Percentiles rank a stretch among this genome's conserved stretches.
These are phyloP conservation scores for Labroides dimidiatus DNA, from an alignment of 2,797 vertebrate genomes.

Conservation along the genomic window DNA sequence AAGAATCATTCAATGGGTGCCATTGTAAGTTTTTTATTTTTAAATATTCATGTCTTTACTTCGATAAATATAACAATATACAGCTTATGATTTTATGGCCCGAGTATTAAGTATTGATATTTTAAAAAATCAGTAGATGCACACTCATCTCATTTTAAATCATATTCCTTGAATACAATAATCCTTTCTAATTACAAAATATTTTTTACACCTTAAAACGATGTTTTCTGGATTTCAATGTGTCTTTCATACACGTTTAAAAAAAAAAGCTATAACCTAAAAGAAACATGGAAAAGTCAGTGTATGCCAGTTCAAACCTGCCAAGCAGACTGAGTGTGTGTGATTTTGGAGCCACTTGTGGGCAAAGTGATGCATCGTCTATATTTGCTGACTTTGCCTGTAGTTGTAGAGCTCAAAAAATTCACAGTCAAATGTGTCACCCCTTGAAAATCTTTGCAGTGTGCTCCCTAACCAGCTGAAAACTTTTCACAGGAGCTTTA, in stretches of 20 bases:
- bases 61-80: background rate
- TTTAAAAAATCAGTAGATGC: constrained; percentile 44
- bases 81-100: constrained; percentile 6
- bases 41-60: background rate
- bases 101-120: constrained; percentile 16
- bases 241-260: constrained; percentile 37
- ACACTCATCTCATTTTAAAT: constrained; percentile 40
- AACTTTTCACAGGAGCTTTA: too few relatives aligned
- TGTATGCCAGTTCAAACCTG: background rate
- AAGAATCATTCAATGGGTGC: background rate
- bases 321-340: background rate
- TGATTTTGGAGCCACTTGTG: too few relatives aligned
- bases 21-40: constrained; percentile 12
- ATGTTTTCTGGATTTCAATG: constrained; percentile 49
- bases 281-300: background rate
- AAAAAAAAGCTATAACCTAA: constrained; percentile 19
- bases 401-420: too few relatives aligned
- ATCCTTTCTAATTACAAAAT: constrained; percentile 60
- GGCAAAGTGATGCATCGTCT: too few relatives aligned
- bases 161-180: constrained; percentile 76
- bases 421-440: too few relatives aligned
- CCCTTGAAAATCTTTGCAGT: too few relatives aligned
- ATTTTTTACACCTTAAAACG: constrained; percentile 71
- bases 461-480: too few relatives aligned
- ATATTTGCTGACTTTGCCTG: too few relatives aligned